phyloP scores from a whole-genome alignment of 1,140 invertebrate species.

The Alviniconcha marisindica region DNA sequence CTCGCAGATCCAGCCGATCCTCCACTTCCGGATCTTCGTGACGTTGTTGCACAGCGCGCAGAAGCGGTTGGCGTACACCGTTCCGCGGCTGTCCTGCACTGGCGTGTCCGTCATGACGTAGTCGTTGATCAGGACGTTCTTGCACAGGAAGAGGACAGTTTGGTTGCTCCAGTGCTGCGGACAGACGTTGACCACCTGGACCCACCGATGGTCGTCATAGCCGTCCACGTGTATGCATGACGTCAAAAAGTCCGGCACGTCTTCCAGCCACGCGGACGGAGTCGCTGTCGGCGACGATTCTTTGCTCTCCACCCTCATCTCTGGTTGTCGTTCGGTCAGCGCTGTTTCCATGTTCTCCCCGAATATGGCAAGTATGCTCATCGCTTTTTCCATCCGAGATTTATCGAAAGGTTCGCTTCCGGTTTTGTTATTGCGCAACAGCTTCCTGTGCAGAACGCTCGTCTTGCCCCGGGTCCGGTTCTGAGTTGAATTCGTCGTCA shows the following conservation, averaged over 20 bases:
- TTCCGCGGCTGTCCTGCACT: slow-evolving; percentile 74
- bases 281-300: background rate
- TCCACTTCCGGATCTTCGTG: slow-evolving; percentile 62
- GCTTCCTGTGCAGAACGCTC: background rate
- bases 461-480: background rate
- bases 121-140: slow-evolving; percentile 23
- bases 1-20: slow-evolving; percentile 43
- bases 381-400: background rate
- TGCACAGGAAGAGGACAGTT: slow-evolving; percentile 26
- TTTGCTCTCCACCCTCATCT: background rate
- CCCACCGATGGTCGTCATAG: slow-evolving; percentile 23
- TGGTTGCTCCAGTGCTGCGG: slow-evolving; percentile 31
- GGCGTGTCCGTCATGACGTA: slow-evolving; percentile 61
- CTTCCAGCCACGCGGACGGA: too few species aligned
- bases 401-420: background rate
- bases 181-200: slow-evolving; percentile 43
- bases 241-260: background rate
- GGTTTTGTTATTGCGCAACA: too few species aligned
- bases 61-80: slow-evolving; percentile 80
- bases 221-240: slow-evolving; percentile 27
- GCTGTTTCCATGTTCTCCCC: background rate
- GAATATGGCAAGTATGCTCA: background rate
- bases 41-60: slow-evolving; percentile 80
- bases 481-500: background rate
- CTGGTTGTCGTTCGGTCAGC: background rate